Percentiles rank a stretch among this genome's conserved stretches.
These are phyloP conservation scores for Drosophila repletoides DNA, from an alignment of 1,140 invertebrate genomes.

Conservation along the genomic window DNA sequence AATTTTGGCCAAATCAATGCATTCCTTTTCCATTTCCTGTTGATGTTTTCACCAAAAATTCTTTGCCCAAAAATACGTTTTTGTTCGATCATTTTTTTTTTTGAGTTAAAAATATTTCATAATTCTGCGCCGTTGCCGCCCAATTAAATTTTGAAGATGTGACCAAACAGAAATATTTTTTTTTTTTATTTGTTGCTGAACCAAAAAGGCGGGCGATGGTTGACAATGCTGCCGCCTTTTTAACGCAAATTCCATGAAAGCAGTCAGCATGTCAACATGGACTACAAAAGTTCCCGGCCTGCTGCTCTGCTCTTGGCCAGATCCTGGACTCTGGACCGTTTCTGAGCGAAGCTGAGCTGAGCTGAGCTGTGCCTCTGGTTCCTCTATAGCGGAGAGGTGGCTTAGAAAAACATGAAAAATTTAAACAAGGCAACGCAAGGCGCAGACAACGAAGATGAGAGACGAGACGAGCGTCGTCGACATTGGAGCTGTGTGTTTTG, in stretches of 20 bases:
- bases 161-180: constrained; percentile 28
- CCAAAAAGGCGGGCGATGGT: constrained; percentile 42
- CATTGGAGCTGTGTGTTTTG: constrained; percentile 61
- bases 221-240: constrained; percentile 72
- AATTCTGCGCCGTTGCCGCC: constrained; percentile 54
- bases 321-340: no score
- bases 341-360: no score
- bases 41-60: neutral
- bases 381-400: neutral
- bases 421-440: constrained; percentile 63
- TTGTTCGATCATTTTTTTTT: constrained; percentile 17
- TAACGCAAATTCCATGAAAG: constrained; percentile 72
- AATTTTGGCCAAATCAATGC: no score
- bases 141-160: constrained; percentile 69
- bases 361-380: no score
- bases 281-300: constrained; percentile 1
- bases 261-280: constrained; percentile 66
- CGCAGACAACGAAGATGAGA: constrained; percentile 44
- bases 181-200: constrained; percentile 13
- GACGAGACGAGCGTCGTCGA: no score
- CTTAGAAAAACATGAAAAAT: constrained; percentile 75
- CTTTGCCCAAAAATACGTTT: constrained; percentile 14
- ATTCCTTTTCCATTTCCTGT: constrained; percentile 17
- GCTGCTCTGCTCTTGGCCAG: constrained; percentile 7
- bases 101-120: constrained; percentile 55